Conservation (phyloP, 2,113 vertebrate species). For the Ammospiza caudacuta region DNA sequence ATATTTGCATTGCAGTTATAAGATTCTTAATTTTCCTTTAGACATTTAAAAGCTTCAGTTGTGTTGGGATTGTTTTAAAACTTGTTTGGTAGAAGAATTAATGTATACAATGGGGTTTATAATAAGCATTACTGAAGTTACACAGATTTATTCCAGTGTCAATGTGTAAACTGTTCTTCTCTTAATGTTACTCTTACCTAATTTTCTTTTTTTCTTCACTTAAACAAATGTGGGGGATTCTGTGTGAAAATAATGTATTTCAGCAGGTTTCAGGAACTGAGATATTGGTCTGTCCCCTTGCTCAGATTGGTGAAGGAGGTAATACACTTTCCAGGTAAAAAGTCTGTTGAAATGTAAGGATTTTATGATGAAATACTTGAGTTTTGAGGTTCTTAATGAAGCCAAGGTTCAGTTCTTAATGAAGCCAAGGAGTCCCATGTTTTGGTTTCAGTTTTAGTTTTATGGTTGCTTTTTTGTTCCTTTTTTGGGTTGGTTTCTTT, state of each 20-base stretch:
- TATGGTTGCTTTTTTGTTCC: not conserved
- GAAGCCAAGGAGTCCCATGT: not conserved
- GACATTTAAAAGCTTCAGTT: not conserved
- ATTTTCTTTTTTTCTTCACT: not conserved
- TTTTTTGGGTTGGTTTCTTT: not conserved
- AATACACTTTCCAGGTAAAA: not conserved
- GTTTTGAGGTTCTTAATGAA: slow-evolving; percentile 20
- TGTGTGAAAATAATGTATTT: slow-evolving; percentile 3
- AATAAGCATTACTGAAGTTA: slow-evolving; percentile 2
- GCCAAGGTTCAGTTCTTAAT: not conserved
- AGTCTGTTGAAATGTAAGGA: not conserved
- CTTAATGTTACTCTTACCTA: not conserved
- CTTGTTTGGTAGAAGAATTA: not conserved
- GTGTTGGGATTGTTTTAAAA: not conserved
- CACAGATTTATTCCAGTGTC: not conserved
- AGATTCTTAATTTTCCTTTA: not conserved
- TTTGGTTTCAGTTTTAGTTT: not conserved
- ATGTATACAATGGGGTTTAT: not conserved
- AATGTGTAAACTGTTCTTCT: not conserved
- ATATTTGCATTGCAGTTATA: not conserved
- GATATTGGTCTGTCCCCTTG: not conserved
- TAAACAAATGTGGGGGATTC: not conserved
- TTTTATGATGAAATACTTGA: not conserved
- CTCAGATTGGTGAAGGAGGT: slow-evolving; percentile 1
- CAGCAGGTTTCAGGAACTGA: slow-evolving; percentile 19